Evolutionary conservation across 2,113 vertebrate genomes (phyloP).

Genomic region (Noctilio leporinus): DNA sequence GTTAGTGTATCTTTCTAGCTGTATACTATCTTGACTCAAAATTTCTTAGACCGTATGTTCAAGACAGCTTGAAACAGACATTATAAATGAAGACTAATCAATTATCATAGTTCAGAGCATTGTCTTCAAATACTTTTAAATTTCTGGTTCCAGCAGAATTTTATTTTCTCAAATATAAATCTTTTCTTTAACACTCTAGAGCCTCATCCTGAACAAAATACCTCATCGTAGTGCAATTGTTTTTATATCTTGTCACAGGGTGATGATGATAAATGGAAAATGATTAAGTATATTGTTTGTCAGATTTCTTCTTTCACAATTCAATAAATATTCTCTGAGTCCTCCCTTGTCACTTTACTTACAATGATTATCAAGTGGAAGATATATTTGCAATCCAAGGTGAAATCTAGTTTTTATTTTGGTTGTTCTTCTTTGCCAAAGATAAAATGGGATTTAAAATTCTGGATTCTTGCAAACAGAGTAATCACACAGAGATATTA

Average conservation of each 20-base stretch:
- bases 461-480: not conserved
- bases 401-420: slow-evolving; percentile 24
- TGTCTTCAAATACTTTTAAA: slow-evolving; percentile 56
- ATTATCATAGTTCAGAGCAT: slow-evolving; percentile 41
- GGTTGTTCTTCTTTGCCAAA: not conserved
- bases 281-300: slow-evolving; percentile 42
- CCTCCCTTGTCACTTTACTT: slow-evolving; percentile 42
- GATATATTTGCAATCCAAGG: not conserved
- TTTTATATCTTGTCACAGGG: slow-evolving; percentile 19
- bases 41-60: slow-evolving; percentile 32
- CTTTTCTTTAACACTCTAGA: not conserved
- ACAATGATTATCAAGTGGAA: slow-evolving; percentile 55
- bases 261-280: slow-evolving; percentile 26
- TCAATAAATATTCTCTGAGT: slow-evolving; percentile 34
- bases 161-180: slow-evolving; percentile 20
- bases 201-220: slow-evolving; percentile 45
- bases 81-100: slow-evolving; percentile 58
- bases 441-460: slow-evolving; percentile 4
- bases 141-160: slow-evolving; percentile 54
- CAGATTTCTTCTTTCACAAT: slow-evolving; percentile 55
- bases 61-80: slow-evolving; percentile 55
- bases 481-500: not conserved
- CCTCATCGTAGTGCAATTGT: slow-evolving; percentile 35
- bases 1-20: slow-evolving; percentile 33
- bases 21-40: slow-evolving; percentile 42